phyloP scores from a whole-genome alignment of 2,113 vertebrate genomes.

The Prunella fulvescens region DNA sequence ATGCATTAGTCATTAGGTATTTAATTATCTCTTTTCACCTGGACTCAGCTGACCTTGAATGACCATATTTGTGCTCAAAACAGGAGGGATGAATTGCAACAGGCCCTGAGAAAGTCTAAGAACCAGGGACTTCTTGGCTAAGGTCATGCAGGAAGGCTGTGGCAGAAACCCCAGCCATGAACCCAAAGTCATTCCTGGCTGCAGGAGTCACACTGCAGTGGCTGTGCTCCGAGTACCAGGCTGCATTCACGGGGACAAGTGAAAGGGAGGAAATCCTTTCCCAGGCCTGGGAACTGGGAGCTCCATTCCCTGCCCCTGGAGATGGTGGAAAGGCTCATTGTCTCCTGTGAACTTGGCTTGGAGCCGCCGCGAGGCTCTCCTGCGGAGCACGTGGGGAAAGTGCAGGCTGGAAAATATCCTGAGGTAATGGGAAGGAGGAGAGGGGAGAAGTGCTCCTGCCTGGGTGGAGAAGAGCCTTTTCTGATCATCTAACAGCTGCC shows the following conservation, averaged over 20 bases:
- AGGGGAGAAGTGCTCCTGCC: not conserved
- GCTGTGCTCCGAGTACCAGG: not conserved
- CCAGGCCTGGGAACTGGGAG: not conserved
- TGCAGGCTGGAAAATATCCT: not conserved
- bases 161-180: not conserved
- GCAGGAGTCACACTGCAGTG: not conserved
- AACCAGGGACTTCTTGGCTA: not conserved
- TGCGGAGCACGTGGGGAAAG: not conserved
- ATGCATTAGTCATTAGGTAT: not conserved
- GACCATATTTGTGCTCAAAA: not conserved
- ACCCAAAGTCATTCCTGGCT: not conserved
- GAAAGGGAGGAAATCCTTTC: slow-evolving; percentile 41
- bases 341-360: not conserved
- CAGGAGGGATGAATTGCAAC: not conserved
- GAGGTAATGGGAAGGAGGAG: not conserved
- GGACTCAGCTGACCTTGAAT: slow-evolving; percentile 9
- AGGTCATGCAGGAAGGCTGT: not conserved
- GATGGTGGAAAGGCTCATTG: not conserved
- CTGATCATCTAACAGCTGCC: not conserved
- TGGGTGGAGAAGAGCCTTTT: not conserved
- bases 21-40: slow-evolving; percentile 4
- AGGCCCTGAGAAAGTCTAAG: not conserved
- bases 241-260: not conserved
- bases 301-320: not conserved
- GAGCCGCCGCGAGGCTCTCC: rapidly evolving